Evolutionary conservation across 2,113 vertebrate species (phyloP), one percentile per base, ranked within the genome.

Genomic region (Lethenteron reissneri): DNA sequence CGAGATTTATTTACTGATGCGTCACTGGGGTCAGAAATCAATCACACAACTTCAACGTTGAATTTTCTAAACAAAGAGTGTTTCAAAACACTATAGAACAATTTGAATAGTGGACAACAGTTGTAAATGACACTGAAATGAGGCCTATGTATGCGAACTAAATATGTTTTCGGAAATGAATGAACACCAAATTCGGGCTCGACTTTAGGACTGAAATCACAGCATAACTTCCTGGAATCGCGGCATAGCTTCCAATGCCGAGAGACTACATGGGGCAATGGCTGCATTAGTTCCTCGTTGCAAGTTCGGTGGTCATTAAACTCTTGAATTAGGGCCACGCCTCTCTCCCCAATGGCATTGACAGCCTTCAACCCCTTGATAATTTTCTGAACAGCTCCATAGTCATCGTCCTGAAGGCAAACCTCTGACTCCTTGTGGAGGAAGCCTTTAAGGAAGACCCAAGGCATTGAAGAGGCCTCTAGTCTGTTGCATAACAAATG

Each of bases 231-330:
- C 62, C 11, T 68, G 62, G 62, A 68, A 68, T 11, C 62, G 11
- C 62, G 11, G 62, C 62, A 68, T 21, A 68, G 62, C 62, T 19
- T 15, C 70, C 56, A 9, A 19, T 71, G 41, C 41, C n/a, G 56
- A 71, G 56, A 57, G 71, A 58, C 15, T 57, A 71, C 56, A 56
- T 11, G 71, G 56, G 58, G 71, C 71, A 58, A 71, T 12, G 57
- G 15, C 56, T 71, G 41, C 8, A 9, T 71, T 71, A 12, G 7
- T 71, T 15, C 57, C 71, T 71, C 57, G 14, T 71, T 71, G 57
- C 57, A 57, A 58, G 71, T 71, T 57, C 59, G 56, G 14, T 71
- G 71, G 71, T 71, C 71, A 57, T 57, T 8, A 71, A 71, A 71
- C 71, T 71, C 71, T 71, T 71, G 57, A 71, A 68, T 58, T 17